phyloP scores from a whole-genome alignment of 2,113 vertebrate genomes.

The Gambusia affinis region DNA sequence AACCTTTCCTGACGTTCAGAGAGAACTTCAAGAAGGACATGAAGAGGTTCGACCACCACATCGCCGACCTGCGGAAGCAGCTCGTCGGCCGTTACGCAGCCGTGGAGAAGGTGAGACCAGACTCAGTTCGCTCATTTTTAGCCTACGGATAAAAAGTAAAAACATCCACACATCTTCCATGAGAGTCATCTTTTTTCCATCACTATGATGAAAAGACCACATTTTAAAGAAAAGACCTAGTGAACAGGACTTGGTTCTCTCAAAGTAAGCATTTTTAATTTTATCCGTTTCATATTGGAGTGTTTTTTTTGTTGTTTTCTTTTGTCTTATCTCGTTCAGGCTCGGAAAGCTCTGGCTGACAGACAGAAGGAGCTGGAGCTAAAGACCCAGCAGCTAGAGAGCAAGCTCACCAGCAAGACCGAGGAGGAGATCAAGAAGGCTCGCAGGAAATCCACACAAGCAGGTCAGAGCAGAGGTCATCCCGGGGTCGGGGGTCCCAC shows the following conservation, averaged over 20 bases:
- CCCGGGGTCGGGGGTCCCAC: background rate
- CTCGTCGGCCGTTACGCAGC: constrained; percentile 88
- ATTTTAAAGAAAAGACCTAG: background rate
- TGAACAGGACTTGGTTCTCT: background rate
- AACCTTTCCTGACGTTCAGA: constrained; percentile 90
- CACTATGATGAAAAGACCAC: background rate
- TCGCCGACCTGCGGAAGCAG: constrained; percentile 92
- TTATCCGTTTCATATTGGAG: background rate
- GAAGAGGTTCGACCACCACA: constrained; percentile 97
- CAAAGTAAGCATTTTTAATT: background rate
- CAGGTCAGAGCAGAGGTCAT: constrained; percentile 83
- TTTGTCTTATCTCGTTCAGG: constrained; percentile 71
- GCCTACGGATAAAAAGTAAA: no score
- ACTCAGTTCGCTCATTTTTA: no score
- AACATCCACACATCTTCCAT: no score
- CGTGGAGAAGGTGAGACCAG: constrained; percentile 89
- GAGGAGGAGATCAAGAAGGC: constrained; percentile 99
- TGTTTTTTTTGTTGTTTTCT: no score
- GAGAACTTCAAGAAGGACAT: constrained; percentile 99
- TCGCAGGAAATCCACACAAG: constrained; percentile 95
- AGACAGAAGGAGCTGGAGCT: constrained; percentile 96
- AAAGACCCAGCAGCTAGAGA: constrained; percentile 96
- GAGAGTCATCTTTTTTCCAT: no score
- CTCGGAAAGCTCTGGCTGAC: constrained; percentile 91
- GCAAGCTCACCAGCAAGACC: constrained; percentile 94